A percentile compares a stretch with the other conserved stretches of the same genome.
Evolutionary conservation across 2,888 invertebrate species (phyloP).

Genomic region (Colostygia pectinataria): DNA sequence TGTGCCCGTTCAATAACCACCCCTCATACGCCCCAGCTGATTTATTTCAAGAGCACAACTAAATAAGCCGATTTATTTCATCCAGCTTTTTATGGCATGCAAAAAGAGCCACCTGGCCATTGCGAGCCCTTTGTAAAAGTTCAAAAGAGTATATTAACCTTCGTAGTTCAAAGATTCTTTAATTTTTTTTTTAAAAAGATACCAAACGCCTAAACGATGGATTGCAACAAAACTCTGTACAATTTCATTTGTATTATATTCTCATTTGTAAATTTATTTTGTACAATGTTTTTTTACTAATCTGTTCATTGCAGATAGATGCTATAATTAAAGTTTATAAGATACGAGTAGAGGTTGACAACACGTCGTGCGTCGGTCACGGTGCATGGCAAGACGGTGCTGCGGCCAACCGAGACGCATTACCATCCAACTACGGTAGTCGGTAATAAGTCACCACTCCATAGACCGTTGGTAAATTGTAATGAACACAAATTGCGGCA

Average conservation of each 20-base stretch:
- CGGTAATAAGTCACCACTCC: slow-evolving; percentile 29
- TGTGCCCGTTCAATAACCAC: slow-evolving; percentile 69
- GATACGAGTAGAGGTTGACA: slow-evolving; percentile 13
- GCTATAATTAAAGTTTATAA: slow-evolving; percentile 14
- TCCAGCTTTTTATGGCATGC: slow-evolving; percentile 14
- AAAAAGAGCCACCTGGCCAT: slow-evolving; percentile 3
- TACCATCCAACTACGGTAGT: slow-evolving; percentile 25
- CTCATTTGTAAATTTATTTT: too few species aligned
- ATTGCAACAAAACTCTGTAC: too few species aligned
- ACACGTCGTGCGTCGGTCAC: slow-evolving; percentile 23
- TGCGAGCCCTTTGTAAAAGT: background rate
- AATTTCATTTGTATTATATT: too few species aligned
- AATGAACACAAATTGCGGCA: slow-evolving; percentile 25
- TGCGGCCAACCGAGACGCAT: slow-evolving; percentile 33
- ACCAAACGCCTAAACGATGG: too few species aligned
- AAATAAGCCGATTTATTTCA: slow-evolving; percentile 18
- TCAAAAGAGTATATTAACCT: background rate
- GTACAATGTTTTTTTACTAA: background rate
- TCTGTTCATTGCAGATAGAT: background rate
- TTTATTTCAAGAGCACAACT: slow-evolving; percentile 41
- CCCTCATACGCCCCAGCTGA: slow-evolving; percentile 52
- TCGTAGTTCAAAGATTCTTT: too few species aligned
- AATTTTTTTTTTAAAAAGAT: too few species aligned
- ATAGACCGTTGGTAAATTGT: slow-evolving; percentile 16
- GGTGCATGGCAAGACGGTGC: slow-evolving; percentile 13